These are phyloP conservation scores for Listronotus oregonensis DNA, from an alignment of 1,140 invertebrate species.

Conservation along the genomic window DNA sequence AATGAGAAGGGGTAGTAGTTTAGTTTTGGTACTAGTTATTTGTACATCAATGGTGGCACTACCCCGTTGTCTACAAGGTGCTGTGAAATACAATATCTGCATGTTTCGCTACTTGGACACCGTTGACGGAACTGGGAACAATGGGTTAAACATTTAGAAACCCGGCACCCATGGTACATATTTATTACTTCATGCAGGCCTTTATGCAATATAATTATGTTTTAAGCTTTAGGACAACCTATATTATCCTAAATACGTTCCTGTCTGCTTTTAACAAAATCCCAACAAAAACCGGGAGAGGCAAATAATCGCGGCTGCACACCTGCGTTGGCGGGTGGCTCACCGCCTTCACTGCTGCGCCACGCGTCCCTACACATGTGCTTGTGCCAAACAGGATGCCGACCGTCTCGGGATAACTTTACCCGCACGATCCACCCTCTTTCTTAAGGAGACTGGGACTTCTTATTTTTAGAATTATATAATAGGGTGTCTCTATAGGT, in stretches of 20 bases:
- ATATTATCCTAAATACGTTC: not conserved
- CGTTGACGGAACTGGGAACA: too few relatives aligned
- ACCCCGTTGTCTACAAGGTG: too few relatives aligned
- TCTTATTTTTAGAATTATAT: too few relatives aligned
- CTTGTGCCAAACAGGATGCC: slow-evolving; percentile 15
- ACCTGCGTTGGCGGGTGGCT: slow-evolving; percentile 12
- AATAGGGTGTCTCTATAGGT: not conserved
- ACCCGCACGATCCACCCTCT: slow-evolving; percentile 10
- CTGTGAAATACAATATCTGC: too few relatives aligned
- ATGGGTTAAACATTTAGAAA: too few relatives aligned
- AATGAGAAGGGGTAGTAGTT: too few relatives aligned
- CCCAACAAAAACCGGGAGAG: slow-evolving; percentile 4
- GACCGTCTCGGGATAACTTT: not conserved
- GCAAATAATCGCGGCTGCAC: slow-evolving; percentile 1
- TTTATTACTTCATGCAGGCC: too few relatives aligned
- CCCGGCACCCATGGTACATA: too few relatives aligned
- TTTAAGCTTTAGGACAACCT: too few relatives aligned
- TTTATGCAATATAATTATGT: not conserved
- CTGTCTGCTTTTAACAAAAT: slow-evolving; percentile 1
- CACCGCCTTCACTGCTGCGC: slow-evolving; percentile 3
- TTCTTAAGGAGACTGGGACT: not conserved
- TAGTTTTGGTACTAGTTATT: too few relatives aligned
- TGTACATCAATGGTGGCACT: too few relatives aligned
- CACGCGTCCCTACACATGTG: slow-evolving; percentile 8
- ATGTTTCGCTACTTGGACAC: too few relatives aligned